Evolutionary conservation across 2,888 invertebrate species (phyloP).

Genomic region (Hydrotaea diabolus): DNA sequence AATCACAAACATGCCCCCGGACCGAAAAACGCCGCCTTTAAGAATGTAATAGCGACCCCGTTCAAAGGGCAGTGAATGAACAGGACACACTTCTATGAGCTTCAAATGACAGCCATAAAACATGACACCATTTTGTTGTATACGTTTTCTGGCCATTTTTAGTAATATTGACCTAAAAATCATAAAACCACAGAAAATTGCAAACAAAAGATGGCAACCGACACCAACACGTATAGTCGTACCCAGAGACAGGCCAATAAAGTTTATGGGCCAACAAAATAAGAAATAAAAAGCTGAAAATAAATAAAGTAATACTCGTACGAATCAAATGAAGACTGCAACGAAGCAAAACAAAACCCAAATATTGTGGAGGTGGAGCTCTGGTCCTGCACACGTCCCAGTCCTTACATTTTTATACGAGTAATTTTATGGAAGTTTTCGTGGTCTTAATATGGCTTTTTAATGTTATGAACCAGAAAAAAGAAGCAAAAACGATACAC

Average conservation of each 20-base stretch:
- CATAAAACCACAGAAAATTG: slow-evolving; percentile 58
- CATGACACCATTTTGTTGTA: slow-evolving; percentile 69
- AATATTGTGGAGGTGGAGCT: not conserved
- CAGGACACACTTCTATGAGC: slow-evolving; percentile 55
- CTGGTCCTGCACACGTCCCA: slow-evolving; percentile 1
- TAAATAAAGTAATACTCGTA: slow-evolving; percentile 51
- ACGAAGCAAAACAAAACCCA: slow-evolving; percentile 5
- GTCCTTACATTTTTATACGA: slow-evolving; percentile 48
- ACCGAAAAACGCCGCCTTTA: not conserved
- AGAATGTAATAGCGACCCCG: not conserved
- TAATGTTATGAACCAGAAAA: slow-evolving; percentile 48
- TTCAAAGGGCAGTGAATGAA: slow-evolving; percentile 43
- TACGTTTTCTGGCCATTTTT: slow-evolving; percentile 47
- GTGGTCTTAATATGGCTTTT: slow-evolving; percentile 58
- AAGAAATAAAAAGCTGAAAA: slow-evolving; percentile 42
- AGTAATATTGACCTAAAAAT: slow-evolving; percentile 63
- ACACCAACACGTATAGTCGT: not conserved
- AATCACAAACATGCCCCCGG: too few relatives aligned
- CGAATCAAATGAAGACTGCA: slow-evolving; percentile 54
- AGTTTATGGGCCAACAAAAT: slow-evolving; percentile 56
- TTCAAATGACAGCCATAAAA: slow-evolving; percentile 68
- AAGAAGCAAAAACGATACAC: slow-evolving; percentile 22
- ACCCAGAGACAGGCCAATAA: slow-evolving; percentile 42
- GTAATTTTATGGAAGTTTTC: slow-evolving; percentile 54
- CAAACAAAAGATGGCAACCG: slow-evolving; percentile 46